These are phyloP conservation scores for Myotis myotis DNA, from an alignment of 2,797 vertebrate genomes.

Conservation along the genomic window DNA sequence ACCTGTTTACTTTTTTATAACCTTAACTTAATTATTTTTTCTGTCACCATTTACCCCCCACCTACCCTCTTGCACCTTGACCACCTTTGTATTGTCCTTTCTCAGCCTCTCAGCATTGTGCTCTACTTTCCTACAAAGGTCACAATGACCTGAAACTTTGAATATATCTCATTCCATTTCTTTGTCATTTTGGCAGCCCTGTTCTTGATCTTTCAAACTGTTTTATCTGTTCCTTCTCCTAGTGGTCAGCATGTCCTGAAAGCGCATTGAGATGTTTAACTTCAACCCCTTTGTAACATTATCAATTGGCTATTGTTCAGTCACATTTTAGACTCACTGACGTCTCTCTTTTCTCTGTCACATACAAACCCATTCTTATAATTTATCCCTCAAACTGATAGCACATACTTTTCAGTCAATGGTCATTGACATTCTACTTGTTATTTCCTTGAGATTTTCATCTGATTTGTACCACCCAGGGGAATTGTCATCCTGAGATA, in stretches of 20 bases:
- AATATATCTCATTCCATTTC: background rate
- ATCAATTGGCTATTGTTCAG: background rate
- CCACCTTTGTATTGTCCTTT: background rate
- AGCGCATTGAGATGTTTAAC: background rate
- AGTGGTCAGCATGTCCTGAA: background rate
- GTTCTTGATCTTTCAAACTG: background rate
- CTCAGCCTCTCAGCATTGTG: background rate
- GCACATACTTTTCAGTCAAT: background rate
- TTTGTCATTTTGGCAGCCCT: background rate
- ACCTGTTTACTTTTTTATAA: background rate
- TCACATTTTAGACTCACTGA: background rate
- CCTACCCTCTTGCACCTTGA: background rate
- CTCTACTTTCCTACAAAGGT: background rate
- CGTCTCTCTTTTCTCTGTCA: background rate
- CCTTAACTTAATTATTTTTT: background rate
- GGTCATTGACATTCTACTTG: background rate
- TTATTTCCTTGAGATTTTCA: background rate
- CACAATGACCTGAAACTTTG: background rate
- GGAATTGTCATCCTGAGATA: background rate
- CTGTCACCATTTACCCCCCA: background rate
- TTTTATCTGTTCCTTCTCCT: background rate
- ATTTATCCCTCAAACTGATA: background rate
- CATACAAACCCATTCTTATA: background rate
- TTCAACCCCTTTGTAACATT: background rate
- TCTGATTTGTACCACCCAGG: background rate